phyloP scores from a whole-genome alignment of 2,797 vertebrate genomes.

The Furcifer pardalis region DNA sequence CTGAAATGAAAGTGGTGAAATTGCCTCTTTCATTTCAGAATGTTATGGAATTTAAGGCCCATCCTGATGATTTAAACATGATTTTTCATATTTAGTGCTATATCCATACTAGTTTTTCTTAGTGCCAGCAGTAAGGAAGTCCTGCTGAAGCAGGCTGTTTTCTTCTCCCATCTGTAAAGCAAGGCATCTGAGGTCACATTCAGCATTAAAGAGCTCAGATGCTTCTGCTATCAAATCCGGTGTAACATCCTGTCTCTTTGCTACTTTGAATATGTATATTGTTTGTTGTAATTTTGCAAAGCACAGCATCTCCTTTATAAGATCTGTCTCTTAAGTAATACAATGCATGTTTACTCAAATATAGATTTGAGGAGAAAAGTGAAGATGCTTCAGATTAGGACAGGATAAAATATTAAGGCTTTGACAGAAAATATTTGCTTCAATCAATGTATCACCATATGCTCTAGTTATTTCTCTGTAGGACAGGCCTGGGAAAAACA shows the following conservation, averaged over 20 bases:
- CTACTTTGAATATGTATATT: conserved; percentile 6
- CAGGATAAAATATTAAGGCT: conserved; percentile 9
- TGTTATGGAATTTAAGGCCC: not conserved
- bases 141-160: not conserved
- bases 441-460: not conserved
- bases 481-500: not conserved
- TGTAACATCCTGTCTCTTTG: not conserved
- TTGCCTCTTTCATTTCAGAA: not conserved
- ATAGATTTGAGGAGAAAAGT: not conserved
- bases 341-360: conserved; percentile 15
- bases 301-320: conserved; percentile 8
- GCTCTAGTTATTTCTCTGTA: not conserved
- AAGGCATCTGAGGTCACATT: not conserved
- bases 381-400: not conserved
- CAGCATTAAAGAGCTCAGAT: not conserved
- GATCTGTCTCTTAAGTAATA: conserved; percentile 5
- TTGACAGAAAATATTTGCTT: conserved; percentile 10
- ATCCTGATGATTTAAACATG: not conserved
- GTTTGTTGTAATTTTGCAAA: conserved; percentile 7
- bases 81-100: not conserved
- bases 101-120: not conserved
- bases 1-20: not conserved
- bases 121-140: not conserved
- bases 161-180: not conserved
- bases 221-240: not conserved